phyloP scores from a whole-genome alignment of 2,888 invertebrate species.

The Eudemis profundana region DNA sequence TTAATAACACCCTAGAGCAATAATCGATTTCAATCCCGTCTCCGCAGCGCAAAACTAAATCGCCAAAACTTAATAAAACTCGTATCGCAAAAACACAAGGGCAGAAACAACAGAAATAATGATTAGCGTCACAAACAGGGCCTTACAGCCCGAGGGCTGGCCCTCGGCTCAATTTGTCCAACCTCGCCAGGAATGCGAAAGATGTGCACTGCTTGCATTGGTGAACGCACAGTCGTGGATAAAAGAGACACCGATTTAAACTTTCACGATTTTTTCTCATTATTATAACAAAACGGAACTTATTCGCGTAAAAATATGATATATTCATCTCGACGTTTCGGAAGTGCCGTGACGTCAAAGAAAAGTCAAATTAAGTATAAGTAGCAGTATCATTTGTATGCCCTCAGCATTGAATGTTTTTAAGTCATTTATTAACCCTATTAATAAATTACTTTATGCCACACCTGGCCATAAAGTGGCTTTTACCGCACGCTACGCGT shows the following conservation, averaged over 20 bases:
- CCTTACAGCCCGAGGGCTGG: slow-evolving; percentile 34
- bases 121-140: slow-evolving; percentile 55
- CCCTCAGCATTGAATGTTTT: no score
- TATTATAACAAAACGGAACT: no score
- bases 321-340: no score
- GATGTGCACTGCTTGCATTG: slow-evolving; percentile 68
- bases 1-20: slow-evolving; percentile 11
- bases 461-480: no score
- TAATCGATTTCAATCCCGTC: slow-evolving; percentile 21
- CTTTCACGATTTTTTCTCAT: no score
- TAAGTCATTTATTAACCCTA: no score
- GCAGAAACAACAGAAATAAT: slow-evolving; percentile 46
- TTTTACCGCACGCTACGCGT: no score
- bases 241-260: slow-evolving; percentile 49
- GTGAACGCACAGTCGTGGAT: slow-evolving; percentile 50
- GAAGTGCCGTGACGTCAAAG: no score
- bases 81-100: slow-evolving; percentile 27
- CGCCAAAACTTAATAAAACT: slow-evolving; percentile 34
- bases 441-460: no score
- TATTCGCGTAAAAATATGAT: no score
- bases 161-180: slow-evolving; percentile 66
- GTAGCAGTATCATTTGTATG: no score
- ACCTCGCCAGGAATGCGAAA: slow-evolving; percentile 65
- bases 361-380: no score
- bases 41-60: slow-evolving; percentile 21